Base-by-base conservation (phyloP, 2,888 invertebrate genomes). In the Nomada flava region DNA sequence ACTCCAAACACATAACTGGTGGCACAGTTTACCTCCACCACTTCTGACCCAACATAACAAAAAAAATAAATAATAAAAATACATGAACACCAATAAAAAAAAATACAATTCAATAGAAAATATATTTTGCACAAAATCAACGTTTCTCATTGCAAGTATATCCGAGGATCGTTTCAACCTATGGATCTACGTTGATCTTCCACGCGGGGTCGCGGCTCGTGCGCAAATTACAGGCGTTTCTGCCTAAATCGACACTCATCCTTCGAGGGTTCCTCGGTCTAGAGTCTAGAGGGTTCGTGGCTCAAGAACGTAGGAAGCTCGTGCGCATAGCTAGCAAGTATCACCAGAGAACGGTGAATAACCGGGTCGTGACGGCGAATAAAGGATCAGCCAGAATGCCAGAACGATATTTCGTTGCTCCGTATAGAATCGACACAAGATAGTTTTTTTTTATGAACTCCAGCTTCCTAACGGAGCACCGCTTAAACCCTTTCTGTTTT, bases 181-280 rank as follows among this genome's bases (percentile, higher is more conserved):
- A 13, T n/a, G 15, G 42, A 60, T 75, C 26, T 18, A 42, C 42
- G 50, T 60, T 73, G 20, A 36, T 65, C 23, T 23, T 15, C 4
- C 2, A 29, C 55, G 23, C n/a, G 47, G 47, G 23, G 3, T 36
- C 47, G 23, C 29, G 13, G 18, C 15, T 57, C 55, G 36, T 69
- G 10, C 42, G 26, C 59, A 23, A 86, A 86, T 79, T 76, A 70
- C 74, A 53, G 55, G 60, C 69, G 70, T 72, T 78, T 80, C 72
- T 64, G 79, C 76, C 74, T 77, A 74, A 87, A 82, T 85, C 82
- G 80, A 85, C 76, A 75, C 76, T 87, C 65, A 81, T 72, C 72
- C 72, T 70, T 74, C 64, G 59, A 81, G 75, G 60, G 63, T 73
- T 75, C 59, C 78, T 55, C 42, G 55, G 62, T 67, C 52, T 10